These are phyloP conservation scores for Lophochroa leadbeateri DNA, from an alignment of 2,113 vertebrate species.

Conservation along the genomic window DNA sequence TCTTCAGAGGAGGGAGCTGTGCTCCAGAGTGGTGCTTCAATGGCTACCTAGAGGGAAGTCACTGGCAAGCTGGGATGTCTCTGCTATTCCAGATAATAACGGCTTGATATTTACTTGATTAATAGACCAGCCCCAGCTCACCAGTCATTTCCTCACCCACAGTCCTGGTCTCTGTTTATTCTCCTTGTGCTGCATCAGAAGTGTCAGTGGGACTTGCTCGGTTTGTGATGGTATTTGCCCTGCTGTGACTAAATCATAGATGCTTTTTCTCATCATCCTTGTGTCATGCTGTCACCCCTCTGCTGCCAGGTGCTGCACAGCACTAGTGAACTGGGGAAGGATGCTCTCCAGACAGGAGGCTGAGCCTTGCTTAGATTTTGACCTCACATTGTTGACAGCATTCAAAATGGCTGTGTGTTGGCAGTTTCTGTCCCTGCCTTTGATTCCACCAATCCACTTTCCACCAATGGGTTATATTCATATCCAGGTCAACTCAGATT, in stretches of 20 bases:
- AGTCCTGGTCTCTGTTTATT: not conserved
- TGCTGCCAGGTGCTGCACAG: not conserved
- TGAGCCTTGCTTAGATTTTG: not conserved
- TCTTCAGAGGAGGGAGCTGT: not conserved
- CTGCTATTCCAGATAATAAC: not conserved
- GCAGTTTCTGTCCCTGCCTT: not conserved
- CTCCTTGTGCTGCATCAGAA: not conserved
- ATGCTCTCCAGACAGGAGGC: not conserved
- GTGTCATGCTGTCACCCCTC: not conserved
- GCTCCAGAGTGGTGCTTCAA: not conserved
- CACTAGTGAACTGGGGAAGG: no score
- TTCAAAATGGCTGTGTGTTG: not conserved
- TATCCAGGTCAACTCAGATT: not conserved
- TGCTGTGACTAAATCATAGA: not conserved
- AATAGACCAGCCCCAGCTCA: not conserved
- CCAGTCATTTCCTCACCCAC: not conserved
- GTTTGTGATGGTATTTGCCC: not conserved
- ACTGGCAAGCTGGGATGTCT: not conserved
- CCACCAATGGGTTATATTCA: not conserved
- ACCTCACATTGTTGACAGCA: accelerated
- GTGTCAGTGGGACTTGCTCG: not conserved
- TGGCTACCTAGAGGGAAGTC: not conserved
- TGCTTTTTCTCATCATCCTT: not conserved
- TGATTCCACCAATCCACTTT: no score
- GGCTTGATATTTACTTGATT: not conserved